These are phyloP conservation scores for Sciurus niger DNA, from an alignment of 2,113 vertebrate genomes.

Conservation along the genomic window DNA sequence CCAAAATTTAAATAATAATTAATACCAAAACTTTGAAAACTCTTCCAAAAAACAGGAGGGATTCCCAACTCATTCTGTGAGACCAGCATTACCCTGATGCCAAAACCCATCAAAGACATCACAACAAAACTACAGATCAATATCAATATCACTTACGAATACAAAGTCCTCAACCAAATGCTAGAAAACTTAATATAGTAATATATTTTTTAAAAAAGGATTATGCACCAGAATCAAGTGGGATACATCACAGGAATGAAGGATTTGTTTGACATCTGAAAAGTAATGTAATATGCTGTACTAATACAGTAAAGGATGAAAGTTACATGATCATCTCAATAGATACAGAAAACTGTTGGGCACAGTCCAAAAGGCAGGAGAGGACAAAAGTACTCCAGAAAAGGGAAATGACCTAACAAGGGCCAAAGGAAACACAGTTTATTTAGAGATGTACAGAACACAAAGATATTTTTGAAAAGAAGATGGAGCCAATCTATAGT, in stretches of 20 bases:
- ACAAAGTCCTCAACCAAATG: constrained; percentile 48
- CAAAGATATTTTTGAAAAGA: constrained; percentile 11
- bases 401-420: not conserved
- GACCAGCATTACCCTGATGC: not conserved
- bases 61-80: constrained; percentile 19
- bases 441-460: not conserved
- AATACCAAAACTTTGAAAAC: constrained; percentile 13
- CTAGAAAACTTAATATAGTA: constrained; percentile 35
- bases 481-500: not conserved
- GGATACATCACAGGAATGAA: constrained; percentile 19
- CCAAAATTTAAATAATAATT: constrained; percentile 34
- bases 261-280: constrained; percentile 36
- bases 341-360: not conserved
- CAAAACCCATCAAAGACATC: constrained; percentile 24
- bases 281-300: not conserved
- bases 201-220: not conserved
- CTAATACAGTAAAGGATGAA: not conserved
- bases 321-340: not conserved
- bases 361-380: not conserved
- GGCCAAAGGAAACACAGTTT: not conserved
- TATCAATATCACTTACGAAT: not conserved
- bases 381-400: not conserved
- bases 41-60: not conserved
- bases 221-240: not conserved
- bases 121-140: constrained; percentile 39